Evolutionary conservation across 2,113 vertebrate species (phyloP).

Genomic region (Laticauda laticaudata): DNA sequence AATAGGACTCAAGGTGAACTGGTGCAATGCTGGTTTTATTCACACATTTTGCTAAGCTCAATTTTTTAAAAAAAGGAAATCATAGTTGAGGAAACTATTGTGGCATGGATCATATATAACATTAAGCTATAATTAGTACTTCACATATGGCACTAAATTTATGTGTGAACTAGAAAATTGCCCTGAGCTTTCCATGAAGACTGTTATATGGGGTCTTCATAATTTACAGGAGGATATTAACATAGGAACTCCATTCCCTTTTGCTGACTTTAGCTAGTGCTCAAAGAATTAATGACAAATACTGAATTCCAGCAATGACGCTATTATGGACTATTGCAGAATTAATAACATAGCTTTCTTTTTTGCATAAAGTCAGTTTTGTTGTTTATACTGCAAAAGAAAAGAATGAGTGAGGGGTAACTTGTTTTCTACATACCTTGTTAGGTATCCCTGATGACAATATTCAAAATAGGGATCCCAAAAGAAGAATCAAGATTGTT

Average conservation of each 20-base stretch:
- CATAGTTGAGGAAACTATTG: neutral
- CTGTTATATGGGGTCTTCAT: neutral
- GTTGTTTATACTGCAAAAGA: slow-evolving; percentile 21
- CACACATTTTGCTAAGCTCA: neutral
- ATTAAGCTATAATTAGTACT: neutral
- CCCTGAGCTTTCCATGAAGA: neutral
- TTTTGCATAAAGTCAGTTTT: slow-evolving; percentile 11
- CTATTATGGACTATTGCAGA: slow-evolving; percentile 9
- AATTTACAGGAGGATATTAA: neutral
- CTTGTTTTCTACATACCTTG: neutral
- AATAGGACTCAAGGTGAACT: neutral
- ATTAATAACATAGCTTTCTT: neutral
- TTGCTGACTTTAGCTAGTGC: neutral
- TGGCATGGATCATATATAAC: neutral
- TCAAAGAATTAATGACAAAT: neutral
- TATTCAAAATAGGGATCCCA: neutral
- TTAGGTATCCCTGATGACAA: neutral
- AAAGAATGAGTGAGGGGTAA: neutral
- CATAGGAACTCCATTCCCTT: neutral
- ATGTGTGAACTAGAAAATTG: neutral
- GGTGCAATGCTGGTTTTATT: neutral
- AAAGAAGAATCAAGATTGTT: neutral
- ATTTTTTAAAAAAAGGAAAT: neutral
- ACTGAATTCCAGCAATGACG: neutral
- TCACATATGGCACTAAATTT: neutral